phyloP scores from a whole-genome alignment of 2,113 vertebrate genomes.

The Indri indri region DNA sequence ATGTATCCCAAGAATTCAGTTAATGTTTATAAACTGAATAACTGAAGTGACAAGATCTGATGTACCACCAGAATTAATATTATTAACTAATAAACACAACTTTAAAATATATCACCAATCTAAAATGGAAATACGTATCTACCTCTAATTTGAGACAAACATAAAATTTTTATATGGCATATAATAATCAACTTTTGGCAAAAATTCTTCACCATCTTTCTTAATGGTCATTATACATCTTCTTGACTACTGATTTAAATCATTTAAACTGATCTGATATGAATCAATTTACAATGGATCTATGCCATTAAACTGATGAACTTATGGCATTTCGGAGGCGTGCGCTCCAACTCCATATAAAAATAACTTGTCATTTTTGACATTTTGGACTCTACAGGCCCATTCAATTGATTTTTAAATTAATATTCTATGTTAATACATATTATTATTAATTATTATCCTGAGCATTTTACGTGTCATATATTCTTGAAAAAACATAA shows the following conservation, averaged over 20 bases:
- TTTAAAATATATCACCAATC: slow-evolving; percentile 2
- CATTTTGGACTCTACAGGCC: background rate
- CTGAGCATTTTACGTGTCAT: background rate
- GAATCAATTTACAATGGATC: background rate
- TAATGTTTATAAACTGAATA: background rate
- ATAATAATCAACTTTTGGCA: background rate
- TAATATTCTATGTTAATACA: background rate
- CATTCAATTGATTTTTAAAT: background rate
- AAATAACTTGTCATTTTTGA: background rate
- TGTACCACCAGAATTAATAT: background rate
- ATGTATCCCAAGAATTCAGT: background rate
- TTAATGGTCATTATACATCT: background rate
- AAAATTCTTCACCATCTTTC: background rate
- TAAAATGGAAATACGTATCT: background rate
- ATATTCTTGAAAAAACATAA: background rate
- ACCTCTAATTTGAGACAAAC: background rate
- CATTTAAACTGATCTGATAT: background rate
- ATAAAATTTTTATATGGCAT: background rate
- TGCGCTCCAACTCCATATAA: background rate
- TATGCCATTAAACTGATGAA: background rate
- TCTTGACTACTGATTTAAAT: background rate
- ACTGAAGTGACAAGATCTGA: background rate
- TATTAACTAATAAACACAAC: background rate
- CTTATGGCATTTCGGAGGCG: background rate
- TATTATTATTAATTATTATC: background rate